Percentiles rank a stretch among this genome's conserved stretches.
These are phyloP conservation scores for Machimus rusticus DNA, from an alignment of 2,888 invertebrate species.

Conservation along the genomic window DNA sequence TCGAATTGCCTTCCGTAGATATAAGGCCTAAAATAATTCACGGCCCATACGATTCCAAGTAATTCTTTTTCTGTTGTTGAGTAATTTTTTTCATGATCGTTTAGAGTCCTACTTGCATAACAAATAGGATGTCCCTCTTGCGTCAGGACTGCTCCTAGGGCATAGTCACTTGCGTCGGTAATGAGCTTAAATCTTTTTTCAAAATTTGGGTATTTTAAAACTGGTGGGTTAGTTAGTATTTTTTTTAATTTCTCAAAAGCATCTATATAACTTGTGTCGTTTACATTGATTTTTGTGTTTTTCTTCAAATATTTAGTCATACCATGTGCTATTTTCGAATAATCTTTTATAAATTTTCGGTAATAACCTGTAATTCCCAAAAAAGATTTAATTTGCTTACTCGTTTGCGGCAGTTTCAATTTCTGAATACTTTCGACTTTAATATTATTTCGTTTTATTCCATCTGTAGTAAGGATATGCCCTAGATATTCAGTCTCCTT, in stretches of 20 bases:
- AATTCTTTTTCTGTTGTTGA: neutral
- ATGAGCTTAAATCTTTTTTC: neutral
- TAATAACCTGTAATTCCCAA: no score
- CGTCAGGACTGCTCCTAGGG: neutral
- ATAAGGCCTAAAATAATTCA: neutral
- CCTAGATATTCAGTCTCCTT: conserved; percentile 53
- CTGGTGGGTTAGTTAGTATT: neutral
- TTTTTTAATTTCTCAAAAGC: conserved; percentile 11
- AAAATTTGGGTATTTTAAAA: neutral
- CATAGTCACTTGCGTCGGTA: conserved; percentile 29
- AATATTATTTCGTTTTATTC: conserved; percentile 46
- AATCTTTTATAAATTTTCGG: no score
- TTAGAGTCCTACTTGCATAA: neutral
- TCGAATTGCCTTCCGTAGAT: neutral
- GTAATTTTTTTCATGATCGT: neutral
- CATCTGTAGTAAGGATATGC: conserved; percentile 49
- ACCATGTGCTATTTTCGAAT: no score
- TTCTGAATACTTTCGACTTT: conserved; percentile 40
- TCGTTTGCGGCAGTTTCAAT: neutral
- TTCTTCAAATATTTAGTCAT: no score
- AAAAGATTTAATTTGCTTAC: no score
- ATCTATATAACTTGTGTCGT: neutral
- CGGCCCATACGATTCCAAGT: neutral
- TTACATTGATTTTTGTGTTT: neutral
- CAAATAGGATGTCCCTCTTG: neutral